Percentiles rank a stretch among this genome's conserved stretches.
Conservation (phyloP, 2,888 invertebrate genomes). For the Congeria kusceri region DNA sequence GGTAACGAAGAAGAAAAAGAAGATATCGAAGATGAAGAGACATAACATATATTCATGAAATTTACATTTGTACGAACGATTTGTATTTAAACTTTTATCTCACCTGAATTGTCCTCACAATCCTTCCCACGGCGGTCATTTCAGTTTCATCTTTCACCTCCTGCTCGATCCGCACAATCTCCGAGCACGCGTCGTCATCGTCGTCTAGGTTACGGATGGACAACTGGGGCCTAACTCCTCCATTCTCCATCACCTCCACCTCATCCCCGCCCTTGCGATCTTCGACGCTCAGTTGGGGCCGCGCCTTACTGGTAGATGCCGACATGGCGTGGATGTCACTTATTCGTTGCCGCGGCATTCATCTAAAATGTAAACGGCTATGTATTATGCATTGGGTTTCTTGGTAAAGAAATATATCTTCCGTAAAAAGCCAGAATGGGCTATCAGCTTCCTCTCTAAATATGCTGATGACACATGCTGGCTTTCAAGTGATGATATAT, state of each 20-base stretch:
- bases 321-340: slow-evolving; percentile 40
- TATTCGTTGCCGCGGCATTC: too few species aligned
- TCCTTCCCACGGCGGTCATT: slow-evolving; percentile 70
- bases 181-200: slow-evolving; percentile 81
- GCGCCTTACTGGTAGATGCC: slow-evolving; percentile 70
- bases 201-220: slow-evolving; percentile 79
- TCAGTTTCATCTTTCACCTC: slow-evolving; percentile 67
- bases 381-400: too few species aligned
- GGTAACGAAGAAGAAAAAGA: too few species aligned
- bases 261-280: slow-evolving; percentile 63
- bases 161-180: slow-evolving; percentile 81
- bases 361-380: too few species aligned
- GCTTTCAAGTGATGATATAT: too few species aligned
- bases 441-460: too few species aligned
- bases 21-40: too few species aligned
- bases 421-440: too few species aligned
- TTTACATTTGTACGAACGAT: too few species aligned
- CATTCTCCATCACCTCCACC: slow-evolving; percentile 78
- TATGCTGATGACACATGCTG: too few species aligned
- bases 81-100: slow-evolving; percentile 19
- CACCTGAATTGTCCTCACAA: slow-evolving; percentile 81
- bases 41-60: too few species aligned
- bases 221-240: slow-evolving; percentile 78
- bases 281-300: slow-evolving; percentile 34
- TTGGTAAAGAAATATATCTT: too few species aligned